phyloP scores from a whole-genome alignment of 2,888 invertebrate genomes.

The Tipula helvola region DNA sequence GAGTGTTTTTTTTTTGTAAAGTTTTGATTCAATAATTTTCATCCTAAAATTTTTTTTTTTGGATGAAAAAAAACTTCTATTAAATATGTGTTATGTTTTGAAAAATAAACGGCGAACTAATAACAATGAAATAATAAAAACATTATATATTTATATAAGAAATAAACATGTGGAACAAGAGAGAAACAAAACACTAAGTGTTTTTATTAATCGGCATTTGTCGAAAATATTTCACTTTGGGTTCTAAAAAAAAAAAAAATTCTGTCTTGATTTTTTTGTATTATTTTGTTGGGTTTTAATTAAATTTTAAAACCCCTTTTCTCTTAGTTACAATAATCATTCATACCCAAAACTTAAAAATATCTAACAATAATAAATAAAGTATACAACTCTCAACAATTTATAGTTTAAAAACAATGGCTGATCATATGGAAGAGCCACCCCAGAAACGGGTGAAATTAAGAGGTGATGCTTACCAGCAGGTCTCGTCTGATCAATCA shows the following conservation, averaged over 20 bases:
- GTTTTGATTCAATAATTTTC: background rate
- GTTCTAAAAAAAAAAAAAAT: background rate
- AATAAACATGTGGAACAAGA: slow-evolving; percentile 12
- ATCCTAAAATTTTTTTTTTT: background rate
- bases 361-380: background rate
- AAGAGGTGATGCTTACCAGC: slow-evolving; percentile 61
- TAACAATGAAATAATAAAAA: slow-evolving; percentile 11
- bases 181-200: slow-evolving; percentile 8
- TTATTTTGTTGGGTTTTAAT: background rate
- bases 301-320: background rate
- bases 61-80: background rate
- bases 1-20: slow-evolving; percentile 9
- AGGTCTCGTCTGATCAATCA: slow-evolving; percentile 67
- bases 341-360: background rate
- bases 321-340: background rate
- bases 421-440: slow-evolving; percentile 93
- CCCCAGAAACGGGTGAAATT: slow-evolving; percentile 93
- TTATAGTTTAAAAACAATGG: slow-evolving; percentile 47
- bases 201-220: slow-evolving; percentile 7
- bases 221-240: slow-evolving; percentile 4
- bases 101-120: slow-evolving; percentile 13
- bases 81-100: slow-evolving; percentile 15
- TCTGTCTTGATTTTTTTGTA: slow-evolving; percentile 1
- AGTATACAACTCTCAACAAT: background rate
- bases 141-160: slow-evolving; percentile 12